phyloP scores from a whole-genome alignment of 2,888 invertebrate species.

The Boloria euphrosyne region DNA sequence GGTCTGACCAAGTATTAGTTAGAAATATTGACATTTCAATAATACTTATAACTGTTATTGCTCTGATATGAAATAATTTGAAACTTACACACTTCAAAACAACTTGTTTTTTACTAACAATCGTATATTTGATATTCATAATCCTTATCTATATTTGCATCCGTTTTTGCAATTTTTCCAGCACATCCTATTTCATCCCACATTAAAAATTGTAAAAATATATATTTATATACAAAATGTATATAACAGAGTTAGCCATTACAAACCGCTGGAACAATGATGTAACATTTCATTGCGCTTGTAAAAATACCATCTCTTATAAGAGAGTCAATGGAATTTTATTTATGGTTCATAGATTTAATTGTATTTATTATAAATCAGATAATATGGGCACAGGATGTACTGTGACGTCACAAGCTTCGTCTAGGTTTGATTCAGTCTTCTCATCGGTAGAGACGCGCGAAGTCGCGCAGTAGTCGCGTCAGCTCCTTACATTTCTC shows the following conservation, averaged over 20 bases:
- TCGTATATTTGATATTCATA: constrained; percentile 24
- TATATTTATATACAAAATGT: constrained; percentile 27
- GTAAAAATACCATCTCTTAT: no score
- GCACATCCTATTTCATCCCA: background rate
- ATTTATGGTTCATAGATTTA: no score
- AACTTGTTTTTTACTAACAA: background rate
- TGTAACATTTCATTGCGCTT: constrained; percentile 81
- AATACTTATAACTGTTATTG: constrained; percentile 32
- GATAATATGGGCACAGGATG: no score
- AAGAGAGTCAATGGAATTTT: no score
- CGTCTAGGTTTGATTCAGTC: background rate
- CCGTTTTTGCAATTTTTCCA: constrained; percentile 1
- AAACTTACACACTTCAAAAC: background rate
- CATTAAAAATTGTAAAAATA: background rate
- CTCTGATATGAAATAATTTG: constrained; percentile 31
- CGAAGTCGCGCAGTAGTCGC: constrained; percentile 90
- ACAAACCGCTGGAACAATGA: background rate
- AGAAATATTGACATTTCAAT: constrained; percentile 16
- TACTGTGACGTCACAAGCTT: no score
- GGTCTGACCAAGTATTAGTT: background rate
- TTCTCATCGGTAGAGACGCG: constrained; percentile 91
- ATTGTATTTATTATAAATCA: no score
- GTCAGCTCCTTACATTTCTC: constrained; percentile 90
- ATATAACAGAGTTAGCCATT: background rate
- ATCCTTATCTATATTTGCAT: constrained; percentile 17